Evolutionary conservation across 2,113 vertebrate species (phyloP), one percentile per base, ranked within the genome.

Genomic region (Pangasianodon gigas): DNA sequence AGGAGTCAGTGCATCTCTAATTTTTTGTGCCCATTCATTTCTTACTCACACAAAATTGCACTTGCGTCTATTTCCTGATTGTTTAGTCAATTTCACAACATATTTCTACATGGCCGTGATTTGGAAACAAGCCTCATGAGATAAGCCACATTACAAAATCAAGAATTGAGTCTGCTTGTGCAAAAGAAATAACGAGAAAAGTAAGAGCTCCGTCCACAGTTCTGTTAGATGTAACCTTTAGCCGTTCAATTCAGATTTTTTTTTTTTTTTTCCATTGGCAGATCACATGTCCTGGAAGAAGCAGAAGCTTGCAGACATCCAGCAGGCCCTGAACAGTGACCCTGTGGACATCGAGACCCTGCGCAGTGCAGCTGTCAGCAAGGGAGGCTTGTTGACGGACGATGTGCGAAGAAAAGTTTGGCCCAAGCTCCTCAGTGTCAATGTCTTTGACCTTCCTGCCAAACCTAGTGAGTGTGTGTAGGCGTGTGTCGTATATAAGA

Each of bases 271-370:
- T 8, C 26, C 8, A 19, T 77, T 74, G 29, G 46, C 92, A 96
- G 96, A 96, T 26, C 48, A 88, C 0, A 92, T 94, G 32, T 94
- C 94, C 29, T 94, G 95, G 92, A 96, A 92, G 91, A 96, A 95
- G 88, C 94, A 94, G 92, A 97, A 97, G 94, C 89, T 96, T 67
- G 46, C 94, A 54, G 93, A 93, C 75, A 97, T 97, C 88, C 95
- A 96, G 87, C 94, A 94, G 89, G 96, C 97, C 29, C 93, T 95
- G 92, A 91, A 89, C 91, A 95, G 94, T 48, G 97, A 97, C 93
- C 97, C 97, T 0, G 96, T 97, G 88, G 96, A 97, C 85, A 95
- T 97, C 71, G 95, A 95, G 93, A 93, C 93, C 62, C 94, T 97
- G 79, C 95, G 95, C 90, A 93, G 19, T 69, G 95, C 95, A 1